Evolutionary conservation across 2,888 invertebrate species (phyloP).

Genomic region (Synergus itoensis): DNA sequence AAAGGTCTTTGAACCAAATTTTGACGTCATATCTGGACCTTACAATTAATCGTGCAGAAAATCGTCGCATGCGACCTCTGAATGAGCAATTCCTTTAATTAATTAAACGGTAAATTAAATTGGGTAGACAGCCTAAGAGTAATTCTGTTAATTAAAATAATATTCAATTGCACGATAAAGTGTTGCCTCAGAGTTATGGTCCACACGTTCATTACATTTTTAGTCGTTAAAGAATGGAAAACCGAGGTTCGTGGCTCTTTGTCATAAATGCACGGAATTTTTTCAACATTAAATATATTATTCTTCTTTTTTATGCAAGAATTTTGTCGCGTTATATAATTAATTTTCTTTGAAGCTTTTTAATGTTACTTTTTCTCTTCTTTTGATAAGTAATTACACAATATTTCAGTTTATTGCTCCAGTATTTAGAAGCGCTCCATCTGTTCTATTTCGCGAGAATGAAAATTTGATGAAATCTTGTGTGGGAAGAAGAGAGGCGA

Average conservation of each 20-base stretch:
- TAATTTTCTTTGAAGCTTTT: neutral
- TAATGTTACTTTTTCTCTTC: neutral
- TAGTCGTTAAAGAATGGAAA: neutral
- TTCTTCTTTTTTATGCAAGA: neutral
- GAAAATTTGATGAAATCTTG: slow-evolving; percentile 24
- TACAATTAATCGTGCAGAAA: slow-evolving; percentile 15
- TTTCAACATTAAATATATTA: neutral
- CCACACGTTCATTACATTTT: neutral
- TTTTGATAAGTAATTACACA: neutral
- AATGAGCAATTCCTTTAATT: neutral
- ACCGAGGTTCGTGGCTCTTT: neutral
- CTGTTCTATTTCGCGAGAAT: neutral
- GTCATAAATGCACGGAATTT: neutral
- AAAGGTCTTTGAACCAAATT: neutral
- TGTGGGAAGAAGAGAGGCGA: neutral
- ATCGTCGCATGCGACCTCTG: slow-evolving; percentile 1
- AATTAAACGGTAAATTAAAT: slow-evolving; percentile 20
- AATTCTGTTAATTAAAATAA: neutral
- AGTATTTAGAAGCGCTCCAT: neutral
- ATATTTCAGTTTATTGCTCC: neutral
- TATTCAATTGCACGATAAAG: neutral
- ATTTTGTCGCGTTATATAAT: neutral
- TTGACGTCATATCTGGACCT: slow-evolving; percentile 1
- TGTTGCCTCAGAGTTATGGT: neutral
- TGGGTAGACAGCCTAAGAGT: neutral